Base-by-base conservation (phyloP, 2,888 invertebrate species). In the Xanthorhoe designata region DNA sequence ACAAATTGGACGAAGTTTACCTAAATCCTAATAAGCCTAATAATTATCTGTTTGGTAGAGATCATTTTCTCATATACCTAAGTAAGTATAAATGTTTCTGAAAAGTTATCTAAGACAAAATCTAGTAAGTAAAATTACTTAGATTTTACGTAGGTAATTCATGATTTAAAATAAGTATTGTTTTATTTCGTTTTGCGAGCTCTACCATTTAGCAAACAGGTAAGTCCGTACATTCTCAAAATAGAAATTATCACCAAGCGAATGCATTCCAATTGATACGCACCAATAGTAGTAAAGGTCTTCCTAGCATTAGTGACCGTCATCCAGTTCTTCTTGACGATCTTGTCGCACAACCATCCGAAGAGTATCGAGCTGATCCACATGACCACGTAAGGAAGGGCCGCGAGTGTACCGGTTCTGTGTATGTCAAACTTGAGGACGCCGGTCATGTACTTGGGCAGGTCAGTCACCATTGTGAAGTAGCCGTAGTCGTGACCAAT, bases 401-500 rank as follows among this genome's bases (percentile, higher is more conserved):
- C 95, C 0, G 96, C 95, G 53, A 95, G 89, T 8, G 95, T 85
- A 9, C 96, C 96, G 70, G 96, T 95, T 78, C 94, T 87, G 64
- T 94, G 92, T 62, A 96, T 95, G 77, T 95, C 94, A 83, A 96
- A 95, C 80, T 95, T 94, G 64, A 96, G 85, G 0, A 96, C 95
- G 38, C 95, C 95, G 2, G 94, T 95, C 95, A 96, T 95, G 83
- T 96, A 96, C 73, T 95, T 95, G 0, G 96, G 96, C 15, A 96
- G 88, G 81, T 96, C 96, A 0, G 96, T 96, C 49, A 96, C 94
- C 94, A 96, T 95, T 0, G 96, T 95, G 81, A 95, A 96, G 84
- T 96, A 95, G 1, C 96, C 96, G 94, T 96, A 96, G 79, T 96
- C 96, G 83, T 96, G 96, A 19, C 95, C 95, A 53, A 95, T 92